Evolutionary conservation across 2,797 vertebrate genomes (phyloP), one percentile per base, ranked within the genome.

Genomic region (Epinephelus malabaricus): DNA sequence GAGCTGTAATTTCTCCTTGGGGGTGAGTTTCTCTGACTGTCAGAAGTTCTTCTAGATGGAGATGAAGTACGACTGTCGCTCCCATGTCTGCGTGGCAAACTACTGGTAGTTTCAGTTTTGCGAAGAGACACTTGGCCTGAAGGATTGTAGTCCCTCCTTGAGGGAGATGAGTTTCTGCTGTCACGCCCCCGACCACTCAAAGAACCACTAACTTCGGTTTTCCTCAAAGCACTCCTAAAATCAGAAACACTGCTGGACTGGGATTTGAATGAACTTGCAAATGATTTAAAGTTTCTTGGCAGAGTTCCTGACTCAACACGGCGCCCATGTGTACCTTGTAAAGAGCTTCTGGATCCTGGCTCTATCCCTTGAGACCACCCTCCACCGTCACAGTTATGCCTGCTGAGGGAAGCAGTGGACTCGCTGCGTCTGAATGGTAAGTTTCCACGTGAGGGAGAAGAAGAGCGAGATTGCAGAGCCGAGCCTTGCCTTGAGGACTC

Each of bases 241-340:
- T 95, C 92, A 27, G 92, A 88, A 63, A 94, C 59, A 0, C 88
- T 88, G 58, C 68, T 90, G 23, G 91, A 56, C 60, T 94, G 94
- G 11, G 92, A 78, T 73, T 91, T 90, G 56, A 89, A 71, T 0
- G 93, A 76, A 85, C 77, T 69, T 6, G 86, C 45, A n/a, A 92
- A 81, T 0, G 94, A 88, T 87, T 91, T 92, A 30, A 95, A 92
- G 83, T 92, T 95, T 82, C 87, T 94, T 34, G 92, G 92, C 54
- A 90, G 68, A 46, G 89, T 92, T 86, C 91, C 92, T 0, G 91
- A 91, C 43, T 94, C 92, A 38, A 69, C 46, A 65, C 50, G 75
- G 86, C 43, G 84, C 15, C 80, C 86, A 1, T 80, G 80, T 2
- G 82, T 19, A 25, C 58, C 61, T 77, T 91, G 91, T 23, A 67